These are phyloP conservation scores for Spermophilus dauricus DNA, from an alignment of 2,113 vertebrate species.

Conservation along the genomic window DNA sequence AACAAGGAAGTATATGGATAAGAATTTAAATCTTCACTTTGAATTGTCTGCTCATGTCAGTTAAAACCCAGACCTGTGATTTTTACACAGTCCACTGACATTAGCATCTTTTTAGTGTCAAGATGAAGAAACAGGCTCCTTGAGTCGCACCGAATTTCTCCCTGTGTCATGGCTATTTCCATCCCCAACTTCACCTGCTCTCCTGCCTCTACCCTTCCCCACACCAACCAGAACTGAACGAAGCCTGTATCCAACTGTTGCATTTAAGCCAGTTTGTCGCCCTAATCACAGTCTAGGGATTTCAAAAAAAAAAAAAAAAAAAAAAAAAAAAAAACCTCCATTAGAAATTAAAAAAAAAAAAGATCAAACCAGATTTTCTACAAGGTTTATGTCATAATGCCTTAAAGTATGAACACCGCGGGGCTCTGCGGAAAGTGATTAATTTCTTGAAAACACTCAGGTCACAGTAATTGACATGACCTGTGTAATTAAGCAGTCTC, in stretches of 20 bases:
- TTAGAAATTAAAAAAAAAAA: conserved; percentile 68
- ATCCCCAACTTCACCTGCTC: neutral
- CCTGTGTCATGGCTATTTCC: conserved; percentile 39
- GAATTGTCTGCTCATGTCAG: conserved; percentile 68
- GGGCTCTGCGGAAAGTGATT: conserved; percentile 88
- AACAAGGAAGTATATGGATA: conserved; percentile 55
- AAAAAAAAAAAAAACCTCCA: conserved; percentile 66
- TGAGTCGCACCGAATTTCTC: conserved; percentile 65
- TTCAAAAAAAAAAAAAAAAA: conserved; percentile 64
- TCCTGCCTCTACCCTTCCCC: neutral
- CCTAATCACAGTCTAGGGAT: conserved; percentile 69
- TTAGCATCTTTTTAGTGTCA: conserved; percentile 80
- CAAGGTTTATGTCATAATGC: conserved; percentile 81
- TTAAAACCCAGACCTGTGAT: conserved; percentile 76
- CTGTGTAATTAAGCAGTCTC: conserved; percentile 93
- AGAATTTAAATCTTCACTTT: conserved; percentile 72
- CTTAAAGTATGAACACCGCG: conserved; percentile 81
- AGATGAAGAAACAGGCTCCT: conserved; percentile 71
- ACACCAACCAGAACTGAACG: conserved; percentile 62
- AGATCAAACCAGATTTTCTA: conserved; percentile 74
- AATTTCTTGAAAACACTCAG: conserved; percentile 91
- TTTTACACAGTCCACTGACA: conserved; percentile 71
- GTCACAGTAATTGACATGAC: conserved; percentile 92
- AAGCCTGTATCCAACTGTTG: conserved; percentile 64
- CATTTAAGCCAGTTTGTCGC: conserved; percentile 76